phyloP scores from a whole-genome alignment of 2,797 vertebrate species.

The Astyanax mexicanus region DNA sequence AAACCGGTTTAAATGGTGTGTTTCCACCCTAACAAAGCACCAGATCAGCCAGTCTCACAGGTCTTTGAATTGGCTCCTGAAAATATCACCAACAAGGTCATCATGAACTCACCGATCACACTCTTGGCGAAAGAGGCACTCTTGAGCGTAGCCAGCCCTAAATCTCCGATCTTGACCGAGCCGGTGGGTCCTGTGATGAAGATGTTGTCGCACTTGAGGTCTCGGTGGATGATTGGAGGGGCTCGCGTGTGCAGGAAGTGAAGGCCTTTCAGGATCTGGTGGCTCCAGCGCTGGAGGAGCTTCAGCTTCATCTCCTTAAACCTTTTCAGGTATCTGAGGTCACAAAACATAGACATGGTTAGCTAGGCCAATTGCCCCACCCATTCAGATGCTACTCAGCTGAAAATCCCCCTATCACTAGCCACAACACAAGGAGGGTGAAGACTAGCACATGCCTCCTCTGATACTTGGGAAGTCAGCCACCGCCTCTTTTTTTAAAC shows the following conservation, averaged over 20 bases:
- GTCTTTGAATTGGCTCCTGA: neutral
- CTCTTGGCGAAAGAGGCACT: conserved; percentile 95
- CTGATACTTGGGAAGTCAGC: too few species aligned
- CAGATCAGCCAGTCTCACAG: neutral
- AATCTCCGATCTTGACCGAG: conserved; percentile 94
- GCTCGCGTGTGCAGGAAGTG: conserved; percentile 93
- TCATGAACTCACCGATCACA: conserved; percentile 85
- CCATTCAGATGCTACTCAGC: too few species aligned
- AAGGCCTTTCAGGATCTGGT: conserved; percentile 92
- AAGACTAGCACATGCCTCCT: too few species aligned
- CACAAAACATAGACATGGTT: neutral
- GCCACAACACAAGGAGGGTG: too few species aligned
- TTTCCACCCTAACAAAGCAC: neutral
- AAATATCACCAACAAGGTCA: neutral
- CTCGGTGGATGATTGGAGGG: conserved; percentile 93
- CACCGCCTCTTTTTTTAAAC: too few species aligned
- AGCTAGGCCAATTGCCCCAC: too few species aligned
- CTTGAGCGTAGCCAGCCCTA: conserved; percentile 94
- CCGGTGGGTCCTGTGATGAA: conserved; percentile 95
- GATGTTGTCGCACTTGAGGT: conserved; percentile 97
- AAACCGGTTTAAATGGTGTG: neutral
- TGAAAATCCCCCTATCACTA: too few species aligned
- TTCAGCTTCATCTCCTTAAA: conserved; percentile 96
- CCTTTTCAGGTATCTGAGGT: conserved; percentile 88
- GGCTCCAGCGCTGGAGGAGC: conserved; percentile 93